Percentiles rank a stretch among this genome's conserved stretches.
Evolutionary conservation across 2,888 invertebrate genomes (phyloP).

Genomic region (Caenorhabditis afra): DNA sequence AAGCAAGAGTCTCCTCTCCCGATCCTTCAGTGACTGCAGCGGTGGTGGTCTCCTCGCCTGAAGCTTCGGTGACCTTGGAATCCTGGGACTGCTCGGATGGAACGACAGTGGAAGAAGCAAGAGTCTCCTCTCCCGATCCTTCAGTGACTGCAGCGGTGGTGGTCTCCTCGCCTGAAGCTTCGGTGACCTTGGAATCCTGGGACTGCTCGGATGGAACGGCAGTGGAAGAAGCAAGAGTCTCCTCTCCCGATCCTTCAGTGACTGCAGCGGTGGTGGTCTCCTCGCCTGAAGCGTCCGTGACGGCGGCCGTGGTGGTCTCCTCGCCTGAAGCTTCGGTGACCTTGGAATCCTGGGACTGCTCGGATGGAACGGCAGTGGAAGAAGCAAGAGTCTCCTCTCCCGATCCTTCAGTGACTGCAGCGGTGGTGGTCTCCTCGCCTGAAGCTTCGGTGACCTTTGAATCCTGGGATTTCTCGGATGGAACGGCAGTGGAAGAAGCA

Average conservation of each 20-base stretch:
- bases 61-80: slow-evolving; percentile 23
- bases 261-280: slow-evolving; percentile 36
- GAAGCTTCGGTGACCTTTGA: slow-evolving; percentile 33
- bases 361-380: slow-evolving; percentile 19
- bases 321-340: slow-evolving; percentile 25
- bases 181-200: slow-evolving; percentile 3
- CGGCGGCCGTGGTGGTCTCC: slow-evolving; percentile 28
- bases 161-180: slow-evolving; percentile 29
- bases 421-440: slow-evolving; percentile 38
- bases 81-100: slow-evolving; percentile 32
- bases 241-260: slow-evolving; percentile 52
- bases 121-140: slow-evolving; percentile 42
- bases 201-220: neutral
- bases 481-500: slow-evolving; percentile 12
- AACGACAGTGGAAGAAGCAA: slow-evolving; percentile 9
- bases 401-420: slow-evolving; percentile 16
- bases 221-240: slow-evolving; percentile 23
- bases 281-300: slow-evolving; percentile 48
- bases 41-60: slow-evolving; percentile 41
- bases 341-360: no score
- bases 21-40: slow-evolving; percentile 23
- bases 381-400: slow-evolving; percentile 33
- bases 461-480: slow-evolving; percentile 19
- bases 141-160: slow-evolving; percentile 23
- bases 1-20: slow-evolving; percentile 33